Base-by-base conservation (phyloP, 2,888 invertebrate genomes). In the Elegia similella region DNA sequence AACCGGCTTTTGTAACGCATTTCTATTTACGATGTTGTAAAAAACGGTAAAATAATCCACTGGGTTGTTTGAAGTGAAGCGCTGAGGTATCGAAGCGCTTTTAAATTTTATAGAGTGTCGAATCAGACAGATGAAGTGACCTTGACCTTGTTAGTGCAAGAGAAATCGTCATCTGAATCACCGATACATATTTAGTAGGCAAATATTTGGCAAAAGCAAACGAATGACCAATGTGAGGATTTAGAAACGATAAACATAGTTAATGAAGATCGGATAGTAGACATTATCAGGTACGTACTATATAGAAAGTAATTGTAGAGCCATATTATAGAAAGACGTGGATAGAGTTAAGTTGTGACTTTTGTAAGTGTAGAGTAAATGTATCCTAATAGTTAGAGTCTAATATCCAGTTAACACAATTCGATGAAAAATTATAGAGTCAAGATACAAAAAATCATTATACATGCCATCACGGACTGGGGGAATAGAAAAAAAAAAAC, bases 121-220 rank as follows among this genome's bases (percentile, higher is more conserved):
- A 63, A 66, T 64, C 67, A 75, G 76, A 76, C 76, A 69, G 72
- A 77, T 71, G 71, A 64, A 70, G 59, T 78, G 82, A 77, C 90
- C 90, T 90, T 90, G 90, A 85, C 90, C 87, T 62, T 75, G 72
- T 78, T 86, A 67, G 57, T 38, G 62, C 62, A 70, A 78, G 86
- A 85, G 89, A 89, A 89, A 90, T 86, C 86, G 81, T 80, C 78
- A 83, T 78, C 75, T 70, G 74, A 82, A 77, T 78, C 76, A 79
- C 66, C 65, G 59, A 72, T 67, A 67, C 62, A 67, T 64, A 67
- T 72, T 68, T 62, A 68, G 64, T 63, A 65, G 70, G 73, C 67
- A 70, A 68, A 68, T 67, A 65, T 62, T 66, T 56, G 60, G 63
- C 56, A 44, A 59, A 59, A 58, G 59, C 57, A 50, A 61, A 55